Base-by-base conservation (phyloP, 2,888 invertebrate species). In the Abrostola tripartita region DNA sequence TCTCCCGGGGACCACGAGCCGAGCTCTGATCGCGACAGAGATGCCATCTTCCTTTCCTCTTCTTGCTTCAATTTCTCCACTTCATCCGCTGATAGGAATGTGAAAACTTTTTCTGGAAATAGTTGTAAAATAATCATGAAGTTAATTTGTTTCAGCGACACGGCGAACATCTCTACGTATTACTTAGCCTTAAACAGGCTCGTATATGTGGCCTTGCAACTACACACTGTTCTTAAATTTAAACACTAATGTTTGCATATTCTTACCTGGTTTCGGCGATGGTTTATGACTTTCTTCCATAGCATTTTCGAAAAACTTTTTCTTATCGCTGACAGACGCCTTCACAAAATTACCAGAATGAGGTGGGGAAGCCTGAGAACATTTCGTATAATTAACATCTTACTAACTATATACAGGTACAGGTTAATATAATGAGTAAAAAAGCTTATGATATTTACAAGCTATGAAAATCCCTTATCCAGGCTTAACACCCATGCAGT, bases 231-330 rank as follows among this genome's bases (percentile, higher is more conserved):
- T 24, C 24, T 24, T 24, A 24, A 24, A 24, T 24, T 24, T 44
- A 0, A 6, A 12, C 0, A 12, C 50, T n/a, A n/a, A 53, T 41
- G 10, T 41, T 11, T 11, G 6, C 1, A n/a, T 24, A 56, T 60
- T 60, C 42, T 74, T 82, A 98, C 98, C 98, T 95, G 97, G 96
- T 94, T 98, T 98, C 56, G 97, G 96, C 81, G 97, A 96, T 73
- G 98, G 97, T 92, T 98, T 97, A 81, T 97, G 96, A 90, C 97
- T 97, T 90, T 98, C 98, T 93, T 98, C 98, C 96, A 99, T 98
- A 71, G 99, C 99, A 88, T 97, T 97, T 95, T 99, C 99, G 91
- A 99, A 99, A 94, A 98, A 98, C 88, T 97, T 97, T 93, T 98
- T 98, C 95, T 98, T 98, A 93, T 98, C 98, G 90, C 98, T 98